Base-by-base conservation (phyloP, 2,888 invertebrate species). In the Pseudococcus jackbeardsleyi region DNA sequence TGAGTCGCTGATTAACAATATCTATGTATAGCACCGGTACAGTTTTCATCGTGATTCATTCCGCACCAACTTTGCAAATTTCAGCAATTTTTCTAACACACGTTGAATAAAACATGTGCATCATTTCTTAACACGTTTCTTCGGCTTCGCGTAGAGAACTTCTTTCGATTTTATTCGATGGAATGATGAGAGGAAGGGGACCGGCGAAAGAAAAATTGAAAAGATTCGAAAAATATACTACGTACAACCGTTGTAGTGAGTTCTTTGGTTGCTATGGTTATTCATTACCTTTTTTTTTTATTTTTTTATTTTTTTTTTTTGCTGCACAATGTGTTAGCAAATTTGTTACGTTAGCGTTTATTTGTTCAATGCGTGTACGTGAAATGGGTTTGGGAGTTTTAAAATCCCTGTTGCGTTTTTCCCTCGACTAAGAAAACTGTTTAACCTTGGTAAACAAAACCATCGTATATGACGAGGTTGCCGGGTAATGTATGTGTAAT, bases 281-380 rank as follows among this genome's bases (percentile, higher is more conserved):
- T 82, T 46, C 46, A 46, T 82, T 82, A 46, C 22, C 19, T 46
- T 42, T 17, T 79, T 79, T 82, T 39, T 79, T 39, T 33, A 42
- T 79, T 79, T 79, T 79, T 0, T 79, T 72, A 33, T 22, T 39
- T 0, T 79, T 72, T 72, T 22, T 39, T 77, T 39, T 39, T 17
- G 77, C 77, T 64, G 77, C 19, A 42, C 77, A 46, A 42, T 26
- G 79, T 82, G 79, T 82, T 82, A 9, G 79, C 11, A 82, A 46
- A 46, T 82, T 82, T 82, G 79, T 82, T 46, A 33, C 22, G 79
- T 82, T 82, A 46, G 79, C 79, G 79, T 82, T 82, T 82, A 82
- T 82, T 82, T 82, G 46, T 46, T 82, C 72, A 33, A 72, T 72
- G 72, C 72, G 72, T 72, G 72, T 72, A 72, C 72, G 33, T 72